Evolutionary conservation across 92 coral and sea anemone genomes (phyloP).

Genomic region (Umimayanthus chanpuru): DNA sequence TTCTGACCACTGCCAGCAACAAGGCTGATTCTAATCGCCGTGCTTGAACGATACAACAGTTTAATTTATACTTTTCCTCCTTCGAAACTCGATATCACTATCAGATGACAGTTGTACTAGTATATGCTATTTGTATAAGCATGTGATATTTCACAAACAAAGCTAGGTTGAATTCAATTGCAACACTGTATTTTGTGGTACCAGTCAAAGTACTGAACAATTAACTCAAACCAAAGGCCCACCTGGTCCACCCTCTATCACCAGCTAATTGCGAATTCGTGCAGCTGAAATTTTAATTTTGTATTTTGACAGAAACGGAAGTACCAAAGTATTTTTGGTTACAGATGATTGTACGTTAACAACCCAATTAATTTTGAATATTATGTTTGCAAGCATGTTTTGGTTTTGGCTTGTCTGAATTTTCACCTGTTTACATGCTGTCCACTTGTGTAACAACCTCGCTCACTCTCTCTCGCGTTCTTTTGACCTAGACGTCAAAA

Average conservation of each 20-base stretch:
- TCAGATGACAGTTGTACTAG: neutral
- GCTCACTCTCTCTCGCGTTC: too few species aligned
- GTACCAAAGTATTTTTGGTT: too few species aligned
- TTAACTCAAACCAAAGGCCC: too few species aligned
- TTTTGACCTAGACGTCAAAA: too few species aligned
- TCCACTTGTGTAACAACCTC: too few species aligned
- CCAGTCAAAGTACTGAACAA: neutral
- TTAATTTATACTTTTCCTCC: neutral
- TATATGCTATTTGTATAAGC: neutral
- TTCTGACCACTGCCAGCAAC: neutral
- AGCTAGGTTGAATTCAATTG: neutral
- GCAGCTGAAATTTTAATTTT: too few species aligned
- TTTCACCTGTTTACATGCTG: too few species aligned
- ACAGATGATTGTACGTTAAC: too few species aligned
- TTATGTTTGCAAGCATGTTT: too few species aligned
- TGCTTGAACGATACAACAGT: neutral
- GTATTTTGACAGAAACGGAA: too few species aligned
- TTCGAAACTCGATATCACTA: neutral
- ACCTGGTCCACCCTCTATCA: neutral
- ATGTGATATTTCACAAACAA: neutral
- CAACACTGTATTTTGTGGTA: neutral
- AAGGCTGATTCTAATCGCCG: neutral
- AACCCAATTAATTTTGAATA: too few species aligned
- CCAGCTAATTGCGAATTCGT: neutral
- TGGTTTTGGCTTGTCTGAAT: too few species aligned